Base-by-base conservation (phyloP, 2,797 vertebrate species). In the Paramormyrops hopkinsi region DNA sequence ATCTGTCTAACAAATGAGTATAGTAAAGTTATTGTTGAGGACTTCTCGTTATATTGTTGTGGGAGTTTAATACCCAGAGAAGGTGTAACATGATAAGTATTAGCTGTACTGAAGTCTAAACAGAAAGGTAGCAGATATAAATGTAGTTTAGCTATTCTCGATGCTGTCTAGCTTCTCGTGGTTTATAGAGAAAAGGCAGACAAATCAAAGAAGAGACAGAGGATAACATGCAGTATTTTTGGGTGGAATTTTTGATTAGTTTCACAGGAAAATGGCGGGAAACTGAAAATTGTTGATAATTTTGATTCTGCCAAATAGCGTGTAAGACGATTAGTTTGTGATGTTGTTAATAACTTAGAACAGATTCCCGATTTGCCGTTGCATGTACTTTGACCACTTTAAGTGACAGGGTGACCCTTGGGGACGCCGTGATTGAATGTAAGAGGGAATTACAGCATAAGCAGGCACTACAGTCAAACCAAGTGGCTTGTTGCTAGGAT, bases 401-500 rank as follows among this genome's bases (percentile, higher is more conserved):
- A 56, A 87, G 53, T 87, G 53, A 12, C 53, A 37, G 53, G 86
- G 53, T 41, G 29, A 33, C 53, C 86, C 33, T 87, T 87, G 29
- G 85, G 53, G 33, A 19, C 0, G 41, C 12, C 9, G 4, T 33
- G 11, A 22, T 44, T 65, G 53, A 62, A 91, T 88, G 87, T 93
- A 92, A 91, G 92, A 93, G 92, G 93, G 93, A 92, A 94, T 92
- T 92, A 93, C 93, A 91, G 93, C 91, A 92, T 90, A 91, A 92
- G 93, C 91, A 90, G 90, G 90, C 91, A 91, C 91, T 93, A 90
- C 88, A 91, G 90, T 89, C 56, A 56, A 90, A 88, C 86, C n/a
- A 48, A 69, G 54, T 84, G 53, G 86, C 94, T 94, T 94, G 95
- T 96, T 96, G 94, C 95, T 96, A 95, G 95, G 95, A 93, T 94